Evolutionary conservation across 2,797 vertebrate species (phyloP).

Genomic region (Lemur catta): DNA sequence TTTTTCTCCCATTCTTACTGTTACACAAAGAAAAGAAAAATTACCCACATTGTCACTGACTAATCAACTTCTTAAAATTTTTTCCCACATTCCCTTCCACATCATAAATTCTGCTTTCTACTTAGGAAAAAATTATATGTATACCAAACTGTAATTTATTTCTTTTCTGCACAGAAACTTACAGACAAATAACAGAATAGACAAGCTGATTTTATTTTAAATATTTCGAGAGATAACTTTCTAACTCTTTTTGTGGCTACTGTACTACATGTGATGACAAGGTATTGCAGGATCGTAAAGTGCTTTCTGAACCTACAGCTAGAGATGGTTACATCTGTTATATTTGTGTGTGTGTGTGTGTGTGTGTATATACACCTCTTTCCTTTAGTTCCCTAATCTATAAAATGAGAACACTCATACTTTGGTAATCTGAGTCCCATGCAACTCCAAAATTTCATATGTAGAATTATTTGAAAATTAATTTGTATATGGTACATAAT

Average conservation of each 20-base stretch:
- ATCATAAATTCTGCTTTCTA: background rate
- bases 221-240: slow-evolving; percentile 9
- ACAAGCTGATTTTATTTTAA: background rate
- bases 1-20: background rate
- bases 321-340: background rate
- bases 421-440: slow-evolving; percentile 17
- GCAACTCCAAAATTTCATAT: slow-evolving; percentile 11
- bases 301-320: background rate
- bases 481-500: background rate
- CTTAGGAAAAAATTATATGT: background rate
- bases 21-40: background rate
- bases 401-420: background rate
- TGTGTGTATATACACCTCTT: background rate
- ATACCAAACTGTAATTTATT: background rate
- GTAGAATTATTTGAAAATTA: slow-evolving; percentile 44
- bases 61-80: background rate
- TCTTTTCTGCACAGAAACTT: background rate
- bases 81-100: slow-evolving; percentile 15
- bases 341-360: background rate
- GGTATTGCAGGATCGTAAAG: background rate
- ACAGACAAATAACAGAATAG: background rate
- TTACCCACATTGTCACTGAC: background rate
- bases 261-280: background rate
- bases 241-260: background rate
- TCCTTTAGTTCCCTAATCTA: background rate